A percentile compares a stretch with the other conserved stretches of the same genome.
Conservation (phyloP, 1,140 invertebrate species). For the Samia ricini region DNA sequence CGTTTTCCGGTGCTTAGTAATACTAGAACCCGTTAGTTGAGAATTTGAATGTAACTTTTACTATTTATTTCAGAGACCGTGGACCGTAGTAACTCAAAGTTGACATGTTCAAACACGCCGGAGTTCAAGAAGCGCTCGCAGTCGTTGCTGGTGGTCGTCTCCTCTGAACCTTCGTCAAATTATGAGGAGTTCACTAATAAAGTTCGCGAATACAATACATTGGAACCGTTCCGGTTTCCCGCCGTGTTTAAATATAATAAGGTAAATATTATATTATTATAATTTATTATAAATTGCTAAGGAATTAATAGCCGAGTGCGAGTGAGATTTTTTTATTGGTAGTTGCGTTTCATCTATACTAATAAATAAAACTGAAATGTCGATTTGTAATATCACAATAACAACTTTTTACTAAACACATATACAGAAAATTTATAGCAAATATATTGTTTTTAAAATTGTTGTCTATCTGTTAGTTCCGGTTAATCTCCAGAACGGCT, state of each 20-base stretch:
- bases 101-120: slow-evolving; percentile 80
- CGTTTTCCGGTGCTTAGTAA: no score
- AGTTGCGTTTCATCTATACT: neutral
- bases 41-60: no score
- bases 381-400: no score
- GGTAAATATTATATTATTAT: slow-evolving; percentile 57
- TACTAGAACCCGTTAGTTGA: no score
- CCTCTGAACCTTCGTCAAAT: slow-evolving; percentile 86
- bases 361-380: neutral
- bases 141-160: slow-evolving; percentile 91
- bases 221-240: slow-evolving; percentile 87
- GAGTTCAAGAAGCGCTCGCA: slow-evolving; percentile 85
- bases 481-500: no score
- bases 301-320: no score
- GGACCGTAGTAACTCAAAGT: slow-evolving; percentile 62
- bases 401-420: no score
- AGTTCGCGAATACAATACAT: slow-evolving; percentile 87
- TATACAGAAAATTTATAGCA: no score
- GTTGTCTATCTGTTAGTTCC: no score
- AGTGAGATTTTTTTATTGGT: no score
- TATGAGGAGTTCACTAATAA: slow-evolving; percentile 87
- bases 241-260: slow-evolving; percentile 79
- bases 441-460: no score
- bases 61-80: slow-evolving; percentile 38
- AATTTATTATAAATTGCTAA: neutral